phyloP scores from a whole-genome alignment of 2,888 invertebrate genomes.

The Tenodera sinensis region DNA sequence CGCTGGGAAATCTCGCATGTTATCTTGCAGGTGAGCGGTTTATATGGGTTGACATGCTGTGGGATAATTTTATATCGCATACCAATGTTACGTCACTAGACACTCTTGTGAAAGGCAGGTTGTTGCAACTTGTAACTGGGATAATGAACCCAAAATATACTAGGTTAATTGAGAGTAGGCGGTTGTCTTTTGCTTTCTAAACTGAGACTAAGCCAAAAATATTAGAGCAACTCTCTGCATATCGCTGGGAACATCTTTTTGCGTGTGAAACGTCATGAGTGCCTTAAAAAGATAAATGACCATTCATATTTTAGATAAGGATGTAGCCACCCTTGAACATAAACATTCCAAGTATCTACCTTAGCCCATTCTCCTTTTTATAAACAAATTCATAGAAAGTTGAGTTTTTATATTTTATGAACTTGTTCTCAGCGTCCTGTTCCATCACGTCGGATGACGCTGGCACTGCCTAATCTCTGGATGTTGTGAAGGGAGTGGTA shows the following conservation, averaged over 20 bases:
- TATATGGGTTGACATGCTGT: background rate
- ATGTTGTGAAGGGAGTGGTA: too few species aligned
- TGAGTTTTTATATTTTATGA: too few species aligned
- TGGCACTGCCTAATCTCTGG: too few species aligned
- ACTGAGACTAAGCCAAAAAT: background rate
- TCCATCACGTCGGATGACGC: too few species aligned
- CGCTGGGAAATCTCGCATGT: background rate
- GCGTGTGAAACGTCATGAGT: background rate
- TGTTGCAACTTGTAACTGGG: background rate
- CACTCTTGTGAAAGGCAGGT: background rate
- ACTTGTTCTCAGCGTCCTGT: too few species aligned
- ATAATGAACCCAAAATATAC: background rate
- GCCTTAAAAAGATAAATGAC: too few species aligned
- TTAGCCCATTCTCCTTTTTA: background rate
- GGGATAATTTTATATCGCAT: background rate
- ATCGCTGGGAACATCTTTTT: background rate
- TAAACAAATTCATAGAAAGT: too few species aligned
- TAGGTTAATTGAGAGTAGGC: background rate
- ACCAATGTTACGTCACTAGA: background rate
- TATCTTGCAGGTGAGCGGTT: background rate
- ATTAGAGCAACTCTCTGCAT: background rate
- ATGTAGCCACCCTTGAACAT: background rate
- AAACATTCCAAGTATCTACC: background rate
- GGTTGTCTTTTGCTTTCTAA: background rate
- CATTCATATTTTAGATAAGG: background rate